Base-by-base conservation (phyloP, 23 tunicate genomes). In the Ciona savignyi region DNA sequence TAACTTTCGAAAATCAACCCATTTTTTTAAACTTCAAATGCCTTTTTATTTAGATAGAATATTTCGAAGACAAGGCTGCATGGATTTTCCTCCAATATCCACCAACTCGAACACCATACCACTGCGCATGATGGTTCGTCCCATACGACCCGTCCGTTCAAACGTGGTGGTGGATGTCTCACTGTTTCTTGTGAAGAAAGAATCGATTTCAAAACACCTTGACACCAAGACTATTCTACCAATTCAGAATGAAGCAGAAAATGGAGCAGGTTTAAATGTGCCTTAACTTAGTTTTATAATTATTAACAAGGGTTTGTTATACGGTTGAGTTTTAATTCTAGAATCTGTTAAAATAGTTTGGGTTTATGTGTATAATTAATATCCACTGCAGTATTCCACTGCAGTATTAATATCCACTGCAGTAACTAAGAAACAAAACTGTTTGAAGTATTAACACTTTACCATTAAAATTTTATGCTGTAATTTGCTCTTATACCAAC, bases 161-260 rank as follows among this genome's bases (percentile, higher is more conserved):
- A 25, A 79, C 49, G 67, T 80, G 28, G 78, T 65, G 23, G 97
- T 90, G n/a, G 97, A 90, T 33, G 70, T 90, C 9, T 80, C 87
- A 24, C 49, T 90, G 79, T 90, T 81, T 74, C 81, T 76, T 25
- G 80, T 90, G 0, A 79, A 73, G 68, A 90, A 84, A 35, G 83
- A 90, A n/a, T 62, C 60, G 26, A 67, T 90, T 25, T 74, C 70
- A 23, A 70, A 64, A 69, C 81, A 65, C 56, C 65, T 90, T 66
- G 84, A 83, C 51, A 65, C 77, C 1, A 48, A 23, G 25, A 73
- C 97, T 22, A 23, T 90, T 19, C 20, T 34, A 23, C 60, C 73
- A 19, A 11, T 63, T 25, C 32, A 32, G 9, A 69, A 82, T 28
- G 4, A 15, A 25, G 23, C 77, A 24, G 77, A 24, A 49, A 24